Base-by-base conservation (phyloP, 1,140 invertebrate species). In the Anastatus disparis region DNA sequence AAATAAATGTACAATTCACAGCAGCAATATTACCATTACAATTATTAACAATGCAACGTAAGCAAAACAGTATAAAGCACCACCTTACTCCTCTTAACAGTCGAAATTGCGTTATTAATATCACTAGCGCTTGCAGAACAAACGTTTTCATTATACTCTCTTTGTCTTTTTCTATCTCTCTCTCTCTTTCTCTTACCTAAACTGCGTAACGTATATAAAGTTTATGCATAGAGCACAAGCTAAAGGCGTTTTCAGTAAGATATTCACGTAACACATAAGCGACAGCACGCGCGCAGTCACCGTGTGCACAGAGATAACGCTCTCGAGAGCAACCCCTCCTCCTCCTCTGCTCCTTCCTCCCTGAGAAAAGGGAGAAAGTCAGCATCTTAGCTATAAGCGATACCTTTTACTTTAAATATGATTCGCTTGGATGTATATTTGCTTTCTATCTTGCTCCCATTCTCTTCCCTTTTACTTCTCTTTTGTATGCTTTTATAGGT, bases 261-360 rank as follows among this genome's bases (percentile, higher is more conserved):
- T 76, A 78, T 81, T 80, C 80, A 80, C 80, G 80, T 80, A 80
- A 79, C 79, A 76, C 80, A 80, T 81, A 81, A 81, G 80, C 78
- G 80, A 80, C 74, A 74, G 65, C 71, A 74, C 26, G 22, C 46
- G 55, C 40, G 75, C 78, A 77, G 68, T 74, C 72, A 78, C 75
- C 77, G 77, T 79, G 77, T 79, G 76, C 80, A 79, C 78, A 76
- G 66, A 81, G 80, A 81, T 81, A 81, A 81, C 76, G 46, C 22
- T 13, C 12, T n/a, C 12, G 0, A 31, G n/a, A n/a, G n/a, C n/a
- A n/a, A n/a, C n/a, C n/a, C n/a, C n/a, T n/a, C n/a, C n/a, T n/a
- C n/a, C n/a, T n/a, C n/a, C n/a, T n/a, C n/a, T n/a, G n/a, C n/a
- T n/a, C n/a, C n/a, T n/a, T n/a, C n/a, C n/a, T n/a, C n/a, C n/a